phyloP scores from a whole-genome alignment of 2,797 vertebrate species.

The Pantherophis vulpinus region DNA sequence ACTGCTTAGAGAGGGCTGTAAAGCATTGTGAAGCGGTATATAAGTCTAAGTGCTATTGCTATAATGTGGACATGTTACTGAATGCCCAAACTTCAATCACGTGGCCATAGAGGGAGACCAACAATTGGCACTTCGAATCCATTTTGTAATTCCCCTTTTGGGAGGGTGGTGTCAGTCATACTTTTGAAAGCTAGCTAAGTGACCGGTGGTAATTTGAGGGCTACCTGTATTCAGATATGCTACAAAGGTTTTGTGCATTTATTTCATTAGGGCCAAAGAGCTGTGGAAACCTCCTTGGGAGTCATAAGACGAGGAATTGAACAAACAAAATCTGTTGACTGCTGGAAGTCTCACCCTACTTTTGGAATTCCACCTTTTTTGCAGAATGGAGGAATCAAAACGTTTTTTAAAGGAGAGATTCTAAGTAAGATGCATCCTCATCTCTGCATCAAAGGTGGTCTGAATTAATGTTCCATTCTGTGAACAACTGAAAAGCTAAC shows the following conservation, averaged over 20 bases:
- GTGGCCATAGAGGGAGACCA: background rate
- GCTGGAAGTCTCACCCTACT: background rate
- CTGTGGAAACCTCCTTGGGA: background rate
- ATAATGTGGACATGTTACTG: background rate
- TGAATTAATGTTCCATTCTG: background rate
- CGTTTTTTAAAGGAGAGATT: background rate
- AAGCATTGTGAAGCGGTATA: too few species aligned
- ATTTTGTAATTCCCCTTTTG: background rate
- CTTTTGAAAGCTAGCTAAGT: background rate
- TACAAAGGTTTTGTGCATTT: background rate
- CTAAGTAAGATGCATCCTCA: background rate
- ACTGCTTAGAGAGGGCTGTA: too few species aligned
- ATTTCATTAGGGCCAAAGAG: background rate
- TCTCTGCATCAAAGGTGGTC: background rate
- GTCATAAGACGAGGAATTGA: background rate
- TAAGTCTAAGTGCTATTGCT: too few species aligned
- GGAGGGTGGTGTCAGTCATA: background rate
- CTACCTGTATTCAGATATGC: background rate
- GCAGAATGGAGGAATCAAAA: background rate
- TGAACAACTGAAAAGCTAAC: background rate
- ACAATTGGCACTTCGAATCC: background rate
- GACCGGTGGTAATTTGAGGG: background rate
- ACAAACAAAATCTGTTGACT: background rate
- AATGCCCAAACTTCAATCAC: too few species aligned
- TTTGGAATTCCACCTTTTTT: background rate